Base-by-base conservation (phyloP, 2,113 vertebrate species). In the mouse (Mus musculus) region DNA sequence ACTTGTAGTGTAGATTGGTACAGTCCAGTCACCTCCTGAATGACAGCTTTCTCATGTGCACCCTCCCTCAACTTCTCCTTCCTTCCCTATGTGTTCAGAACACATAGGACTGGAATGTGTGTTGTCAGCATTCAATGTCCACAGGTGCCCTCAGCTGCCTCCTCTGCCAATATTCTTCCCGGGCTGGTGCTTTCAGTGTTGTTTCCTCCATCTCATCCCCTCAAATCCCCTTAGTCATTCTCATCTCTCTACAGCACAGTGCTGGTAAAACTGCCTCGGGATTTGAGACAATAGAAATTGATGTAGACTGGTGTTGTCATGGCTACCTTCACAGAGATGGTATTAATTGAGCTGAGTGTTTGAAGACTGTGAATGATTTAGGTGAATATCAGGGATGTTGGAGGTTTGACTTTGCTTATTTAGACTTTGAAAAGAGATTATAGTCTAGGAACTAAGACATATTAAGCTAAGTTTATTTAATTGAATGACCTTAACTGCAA, bases 281-380 rank as follows among this genome's bases (percentile, higher is more conserved):
- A 59, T 88, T 69, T 71, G 56, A 95, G 54, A 88, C 42, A 84
- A 84, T 81, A 88, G 75, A 86, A 75, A 95, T 92, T 1, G 0
- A 65, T 75, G 81, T 87, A 75, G 52, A 63, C 49, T 59, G 46
- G 42, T 78, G 89, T 94, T 97, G 87, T 93, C 78, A 76, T 81
- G 56, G 82, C 76, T 73, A 63, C 75, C 42, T 90, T 88, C 46
- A 2, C 30, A 80, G 56, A 93, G 84, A 61, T 80, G 17, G 7
- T 85, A 87, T 75, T 93, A 87, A 93, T 63, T 49, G 49, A 81
- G 49, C 63, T 12, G 20, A 10, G 26, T 76, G 93, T 88, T 88
- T 69, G 22, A 92, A 65, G 71, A 61, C 26, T 91, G 16, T 33
- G 87, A 73, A 76, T 56, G 13, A 86, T 93, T 52, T 86, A 72